Evolutionary conservation across 2,797 vertebrate genomes (phyloP), one percentile per base, ranked within the genome.

Genomic region (Pipistrellus kuhlii): DNA sequence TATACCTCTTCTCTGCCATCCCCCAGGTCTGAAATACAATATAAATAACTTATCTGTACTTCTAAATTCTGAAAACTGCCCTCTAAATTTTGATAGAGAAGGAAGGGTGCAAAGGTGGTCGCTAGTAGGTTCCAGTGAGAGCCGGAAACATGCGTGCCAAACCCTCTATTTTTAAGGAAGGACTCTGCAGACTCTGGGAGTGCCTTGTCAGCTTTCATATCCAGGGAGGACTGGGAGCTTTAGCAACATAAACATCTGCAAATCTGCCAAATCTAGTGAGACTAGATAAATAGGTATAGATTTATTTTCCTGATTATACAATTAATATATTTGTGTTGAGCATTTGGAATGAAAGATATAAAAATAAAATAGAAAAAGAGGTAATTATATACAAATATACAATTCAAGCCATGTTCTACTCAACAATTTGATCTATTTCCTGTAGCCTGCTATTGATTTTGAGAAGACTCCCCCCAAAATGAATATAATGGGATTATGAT

Each of bases 231-330:
- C 18, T 32, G 41, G 9, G 25, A 82, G 44, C 2, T 53, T 88
- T 87, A 68, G 80, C 23, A 57, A 9, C 10, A 57, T 62, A 77
- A 85, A 77, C 25, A 51, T 62, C 71, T 59, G 44, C 0, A 59
- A 46, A 55, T 64, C 15, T 88, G 25, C 21, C 38, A 84, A 68
- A 81, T 84, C 53, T 76, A 87, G 21, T 27, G 30, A 82, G 27
- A 68, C 17, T 71, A 84, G 46, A n/a, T 5, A 73, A 21, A 71
- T 9, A 76, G n/a, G 68, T 12, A n/a, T 2, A 30, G 15, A 91
- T 88, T 88, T 94, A 82, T 92, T 85, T 89, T 76, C 73, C 59
- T 68, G 23, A 76, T 46, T 59, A 48, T 80, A 57, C 62, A 59
- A 88, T 38, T 44, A 80, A 51, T 38, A 41, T 27, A 55, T 59